Conservation (phyloP, 2,888 invertebrate genomes). For the Asteroscopus sphinx region DNA sequence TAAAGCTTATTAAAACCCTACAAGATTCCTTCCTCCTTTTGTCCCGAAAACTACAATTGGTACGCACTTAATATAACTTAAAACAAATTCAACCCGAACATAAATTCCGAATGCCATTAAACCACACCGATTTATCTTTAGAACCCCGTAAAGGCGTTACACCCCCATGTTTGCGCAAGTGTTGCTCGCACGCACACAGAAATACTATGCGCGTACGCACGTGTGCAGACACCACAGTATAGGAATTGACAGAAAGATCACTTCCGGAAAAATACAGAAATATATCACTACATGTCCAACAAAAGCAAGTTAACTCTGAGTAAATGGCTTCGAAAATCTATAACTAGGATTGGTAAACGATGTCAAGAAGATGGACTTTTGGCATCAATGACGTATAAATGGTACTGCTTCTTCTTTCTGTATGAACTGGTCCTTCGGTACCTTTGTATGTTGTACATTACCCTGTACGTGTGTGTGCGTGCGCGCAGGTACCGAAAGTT, state of each 20-base stretch:
- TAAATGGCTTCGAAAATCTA: no score
- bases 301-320: no score
- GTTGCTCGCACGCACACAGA: conserved; percentile 62
- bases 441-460: conserved; percentile 2
- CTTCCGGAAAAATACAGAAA: neutral
- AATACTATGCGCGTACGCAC: conserved; percentile 33
- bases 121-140: conserved; percentile 79
- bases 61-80: conserved; percentile 69
- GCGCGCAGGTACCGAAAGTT: conserved; percentile 85
- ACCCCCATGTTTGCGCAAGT: conserved; percentile 84
- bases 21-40: conserved; percentile 44
- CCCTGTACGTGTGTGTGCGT: conserved; percentile 66
- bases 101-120: conserved; percentile 86
- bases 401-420: neutral
- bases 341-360: no score
- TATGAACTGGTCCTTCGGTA: conserved; percentile 22
- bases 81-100: conserved; percentile 78
- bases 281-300: no score
- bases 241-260: conserved; percentile 2
- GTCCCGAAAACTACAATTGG: conserved; percentile 57
- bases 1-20: conserved; percentile 40
- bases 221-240: conserved; percentile 8
- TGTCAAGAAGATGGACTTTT: no score
- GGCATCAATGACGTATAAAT: no score
- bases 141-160: conserved; percentile 62